Evolutionary conservation across 2,113 vertebrate genomes (phyloP), one percentile per base, ranked within the genome.

Genomic region (Promerops cafer): DNA sequence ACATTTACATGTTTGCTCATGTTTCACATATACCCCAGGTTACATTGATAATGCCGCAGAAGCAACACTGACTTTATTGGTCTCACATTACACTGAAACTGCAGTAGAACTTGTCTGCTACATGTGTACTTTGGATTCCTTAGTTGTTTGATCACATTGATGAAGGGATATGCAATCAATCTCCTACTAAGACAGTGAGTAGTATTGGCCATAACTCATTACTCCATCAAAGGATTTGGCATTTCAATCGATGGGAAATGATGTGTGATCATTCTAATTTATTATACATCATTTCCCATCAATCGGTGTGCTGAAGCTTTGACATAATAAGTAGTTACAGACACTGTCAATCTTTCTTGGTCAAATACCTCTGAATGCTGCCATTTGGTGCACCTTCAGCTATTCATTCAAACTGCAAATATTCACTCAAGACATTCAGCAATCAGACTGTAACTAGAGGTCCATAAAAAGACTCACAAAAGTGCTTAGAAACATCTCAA

Each of bases 241-340:
- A 98, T 98, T 98, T 98, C 98, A 98, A 98, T 98, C 98, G 98
- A 98, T 98, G 98, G 98, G 98, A 98, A 98, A 98, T 98, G 98
- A 98, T 98, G 98, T 98, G 98, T 98, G 98, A 98, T 98, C 98
- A 98, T 98, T 98, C 98, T 98, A 98, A 98, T 98, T 98, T 98
- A 98, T 98, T 98, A 98, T 98, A 98, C 98, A 98, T 98, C 98
- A 98, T 98, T 98, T 98, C 97, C 98, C 98, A 98, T 98, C 98
- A 98, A 98, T 98, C 97, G 97, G 98, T 97, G 78, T 97, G 97
- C 97, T 98, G 97, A 98, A 98, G 96, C 97, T 97, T 98, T 98
- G 98, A 98, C 98, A 98, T 98, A 98, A 97, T 98, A 98, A 98
- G 98, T 98, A 98, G 97, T 98, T 98, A 98, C 97, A 98, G 97